phyloP scores from a whole-genome alignment of 2,113 vertebrate species.

The Brachyhypopomus occidentalis region DNA sequence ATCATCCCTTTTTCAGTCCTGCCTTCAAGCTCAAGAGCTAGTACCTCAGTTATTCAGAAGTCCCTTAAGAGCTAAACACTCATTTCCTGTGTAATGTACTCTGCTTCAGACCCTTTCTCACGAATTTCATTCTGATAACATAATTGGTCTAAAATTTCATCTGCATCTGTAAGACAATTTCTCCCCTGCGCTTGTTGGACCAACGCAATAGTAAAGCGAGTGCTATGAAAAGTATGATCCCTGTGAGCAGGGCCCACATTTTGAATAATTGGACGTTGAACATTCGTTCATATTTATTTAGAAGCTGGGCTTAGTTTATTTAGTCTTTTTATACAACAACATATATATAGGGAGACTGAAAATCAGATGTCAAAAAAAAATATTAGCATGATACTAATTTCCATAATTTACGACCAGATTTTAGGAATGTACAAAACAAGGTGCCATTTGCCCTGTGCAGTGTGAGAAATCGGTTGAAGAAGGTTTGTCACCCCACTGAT shows the following conservation, averaged over 20 bases:
- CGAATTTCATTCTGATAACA: not conserved
- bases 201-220: not conserved
- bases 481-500: not conserved
- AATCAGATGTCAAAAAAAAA: not conserved
- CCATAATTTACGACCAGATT: not conserved
- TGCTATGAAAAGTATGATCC: not conserved
- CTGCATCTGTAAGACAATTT: not conserved
- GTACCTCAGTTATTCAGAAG: not conserved
- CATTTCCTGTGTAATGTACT: slow-evolving; percentile 28
- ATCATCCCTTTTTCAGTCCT: not conserved
- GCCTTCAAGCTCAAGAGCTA: not conserved
- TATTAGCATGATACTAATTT: not conserved
- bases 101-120: not conserved
- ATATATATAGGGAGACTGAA: not conserved
- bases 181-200: not conserved
- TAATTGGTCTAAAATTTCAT: not conserved
- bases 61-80: slow-evolving; percentile 20
- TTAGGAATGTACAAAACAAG: not conserved
- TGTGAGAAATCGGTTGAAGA: slow-evolving; percentile 2
- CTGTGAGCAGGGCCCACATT: not conserved
- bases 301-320: too few relatives aligned
- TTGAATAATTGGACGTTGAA: not conserved
- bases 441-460: not conserved
- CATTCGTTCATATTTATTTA: too few relatives aligned
- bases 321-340: not conserved